phyloP scores from a whole-genome alignment of 2,888 invertebrate genomes.

The Nemotelus pantherinus region DNA sequence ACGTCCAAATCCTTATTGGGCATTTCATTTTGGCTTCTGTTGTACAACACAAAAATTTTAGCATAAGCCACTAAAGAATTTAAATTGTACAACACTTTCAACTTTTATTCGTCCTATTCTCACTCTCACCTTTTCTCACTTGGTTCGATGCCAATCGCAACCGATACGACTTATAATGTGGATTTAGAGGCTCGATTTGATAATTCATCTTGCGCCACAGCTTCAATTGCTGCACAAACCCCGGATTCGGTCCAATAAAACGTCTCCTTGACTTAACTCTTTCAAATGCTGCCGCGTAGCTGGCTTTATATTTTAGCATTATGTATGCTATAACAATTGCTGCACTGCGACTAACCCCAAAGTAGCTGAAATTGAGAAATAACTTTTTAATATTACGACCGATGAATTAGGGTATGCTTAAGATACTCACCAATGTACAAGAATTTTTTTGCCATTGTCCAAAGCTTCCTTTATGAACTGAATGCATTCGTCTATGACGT shows the following conservation, averaged over 20 bases:
- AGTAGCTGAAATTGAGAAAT: slow-evolving; percentile 70
- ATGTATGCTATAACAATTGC: slow-evolving; percentile 86
- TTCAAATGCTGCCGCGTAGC: slow-evolving; percentile 77
- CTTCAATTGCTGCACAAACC: slow-evolving; percentile 81
- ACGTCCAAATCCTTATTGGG: no score
- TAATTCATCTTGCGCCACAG: slow-evolving; percentile 83
- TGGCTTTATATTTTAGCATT: slow-evolving; percentile 84
- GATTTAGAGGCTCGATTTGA: slow-evolving; percentile 73
- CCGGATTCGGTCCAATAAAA: slow-evolving; percentile 81
- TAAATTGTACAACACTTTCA: no score
- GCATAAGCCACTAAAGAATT: no score
- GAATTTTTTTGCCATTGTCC: slow-evolving; percentile 72
- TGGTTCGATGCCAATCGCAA: slow-evolving; percentile 83
- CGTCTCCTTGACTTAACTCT: slow-evolving; percentile 75
- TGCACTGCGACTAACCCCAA: slow-evolving; percentile 90
- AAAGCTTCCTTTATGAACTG: slow-evolving; percentile 79
- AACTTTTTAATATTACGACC: not conserved
- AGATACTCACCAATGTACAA: slow-evolving; percentile 83
- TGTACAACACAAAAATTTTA: no score
- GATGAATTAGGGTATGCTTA: slow-evolving; percentile 21
- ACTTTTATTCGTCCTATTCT: no score
- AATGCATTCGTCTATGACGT: slow-evolving; percentile 79
- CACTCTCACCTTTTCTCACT: slow-evolving; percentile 73
- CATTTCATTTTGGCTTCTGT: no score
- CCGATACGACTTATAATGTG: slow-evolving; percentile 78